Base-by-base conservation (phyloP, 2,888 invertebrate species). In the Trissonchulus sp. region DNA sequence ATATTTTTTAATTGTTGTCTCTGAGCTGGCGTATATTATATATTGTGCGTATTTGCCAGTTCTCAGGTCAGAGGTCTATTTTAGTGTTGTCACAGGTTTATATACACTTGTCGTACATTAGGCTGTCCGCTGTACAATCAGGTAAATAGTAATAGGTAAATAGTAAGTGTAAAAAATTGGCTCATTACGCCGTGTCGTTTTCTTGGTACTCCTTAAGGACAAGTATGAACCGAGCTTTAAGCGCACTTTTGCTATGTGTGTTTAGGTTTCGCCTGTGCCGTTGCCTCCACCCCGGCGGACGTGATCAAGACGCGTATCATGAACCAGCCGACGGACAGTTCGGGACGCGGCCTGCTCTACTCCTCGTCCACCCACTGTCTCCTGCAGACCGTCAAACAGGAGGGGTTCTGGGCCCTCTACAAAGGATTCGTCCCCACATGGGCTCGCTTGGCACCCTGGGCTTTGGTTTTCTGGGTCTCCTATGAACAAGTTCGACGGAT, bases 261-360 rank as follows among this genome's bases (percentile, higher is more conserved):
- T 78, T 93, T 94, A 0, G 94, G 94, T 0, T 89, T 96, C 76
- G 91, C 93, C 8, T 93, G 94, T 0, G 94, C 95, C 0, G 89
- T 90, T 1, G 88, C 95, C 85, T 94, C 94, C 2, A 94, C 94
- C 0, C 95, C 96, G 0, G 93, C 94, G 0, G 96, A 96, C 86
- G 94, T 95, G 0, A 89, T 96, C 2, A 95, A 95, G 86, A 94
- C 95, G 0, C 87, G 95, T 79, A 89, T 95, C 28, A 96, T 96
- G 95, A 95, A 93, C 87, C 94, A 92, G 84, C 92, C 92, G 3
- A 90, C 91, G 0, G 92, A 92, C 80, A 15, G 1, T 31, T 28
- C n/a, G 2, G 63, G 72, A 33, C 92, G 92, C 81, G 93, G 93
- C 3, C 83, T 90, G 33, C 84, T 92, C 63, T 95, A 95, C 86